phyloP scores from a whole-genome alignment of 1,140 invertebrate species.

The Ostrea denselamellosa region DNA sequence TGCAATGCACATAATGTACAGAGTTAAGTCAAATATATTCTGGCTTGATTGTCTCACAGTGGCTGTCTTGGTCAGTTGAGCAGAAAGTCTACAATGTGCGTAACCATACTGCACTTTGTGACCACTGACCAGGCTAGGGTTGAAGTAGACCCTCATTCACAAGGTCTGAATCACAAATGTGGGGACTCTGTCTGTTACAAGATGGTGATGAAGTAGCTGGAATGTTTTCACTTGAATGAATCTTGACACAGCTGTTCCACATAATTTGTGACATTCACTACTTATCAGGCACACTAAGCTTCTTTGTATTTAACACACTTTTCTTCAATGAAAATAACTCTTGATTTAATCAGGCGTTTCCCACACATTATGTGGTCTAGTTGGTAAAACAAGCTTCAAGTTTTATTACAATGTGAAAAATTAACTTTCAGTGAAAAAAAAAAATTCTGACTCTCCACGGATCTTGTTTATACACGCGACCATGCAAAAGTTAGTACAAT shows the following conservation, averaged over 20 bases:
- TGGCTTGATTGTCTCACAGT: neutral
- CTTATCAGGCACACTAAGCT: neutral
- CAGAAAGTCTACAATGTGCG: neutral
- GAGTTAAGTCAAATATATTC: neutral
- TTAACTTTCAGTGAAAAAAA: neutral
- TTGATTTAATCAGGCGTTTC: neutral
- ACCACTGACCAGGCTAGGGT: neutral
- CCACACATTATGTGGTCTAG: neutral
- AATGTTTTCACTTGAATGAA: constrained; percentile 22
- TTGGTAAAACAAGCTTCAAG: neutral
- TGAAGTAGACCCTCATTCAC: neutral
- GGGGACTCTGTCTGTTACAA: neutral
- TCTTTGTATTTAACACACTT: neutral
- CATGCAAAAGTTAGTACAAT: too few species aligned
- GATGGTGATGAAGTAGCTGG: neutral
- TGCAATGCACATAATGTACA: neutral
- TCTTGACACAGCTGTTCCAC: constrained; percentile 4
- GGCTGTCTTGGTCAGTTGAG: neutral
- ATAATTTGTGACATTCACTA: neutral
- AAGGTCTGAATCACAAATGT: neutral
- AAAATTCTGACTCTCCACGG: too few species aligned
- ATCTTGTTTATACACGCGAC: too few species aligned
- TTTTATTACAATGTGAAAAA: neutral
- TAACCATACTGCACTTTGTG: neutral
- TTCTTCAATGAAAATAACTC: constrained; percentile 11